These are phyloP conservation scores for Apteryx mantelli DNA, from an alignment of 2,113 vertebrate genomes.

Conservation along the genomic window DNA sequence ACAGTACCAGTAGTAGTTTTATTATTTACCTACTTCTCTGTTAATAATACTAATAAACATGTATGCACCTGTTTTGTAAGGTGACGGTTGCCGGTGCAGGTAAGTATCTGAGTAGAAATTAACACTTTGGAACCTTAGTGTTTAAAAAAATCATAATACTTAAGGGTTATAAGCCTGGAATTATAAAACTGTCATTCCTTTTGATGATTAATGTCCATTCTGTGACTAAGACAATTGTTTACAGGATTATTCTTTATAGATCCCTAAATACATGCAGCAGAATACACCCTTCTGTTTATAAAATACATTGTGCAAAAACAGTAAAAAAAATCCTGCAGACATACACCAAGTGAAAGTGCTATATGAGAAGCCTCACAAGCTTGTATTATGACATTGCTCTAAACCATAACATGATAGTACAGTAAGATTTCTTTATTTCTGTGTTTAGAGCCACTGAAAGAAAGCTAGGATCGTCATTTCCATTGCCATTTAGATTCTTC, in stretches of 20 bases:
- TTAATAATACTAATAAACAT: not conserved
- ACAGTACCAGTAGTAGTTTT: not conserved
- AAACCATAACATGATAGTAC: not conserved
- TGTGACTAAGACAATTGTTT: not conserved
- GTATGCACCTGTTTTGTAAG: not conserved
- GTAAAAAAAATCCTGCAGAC: not conserved
- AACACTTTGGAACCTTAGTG: not conserved
- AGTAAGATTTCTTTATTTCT: not conserved
- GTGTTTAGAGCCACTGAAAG: not conserved
- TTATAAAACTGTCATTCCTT: not conserved
- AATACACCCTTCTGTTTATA: not conserved
- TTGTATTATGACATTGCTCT: not conserved
- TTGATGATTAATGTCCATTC: not conserved
- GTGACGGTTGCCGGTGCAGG: not conserved
- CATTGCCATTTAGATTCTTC: not conserved
- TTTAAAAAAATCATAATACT: not conserved
- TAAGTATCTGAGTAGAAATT: not conserved
- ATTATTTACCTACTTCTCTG: not conserved
- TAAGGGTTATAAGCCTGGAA: not conserved
- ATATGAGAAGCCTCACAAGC: not conserved
- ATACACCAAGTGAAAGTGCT: not conserved
- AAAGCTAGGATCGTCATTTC: not conserved
- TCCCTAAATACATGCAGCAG: not conserved
- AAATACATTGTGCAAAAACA: not conserved
- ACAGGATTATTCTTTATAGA: not conserved